Evolutionary conservation across 35 echinoderm and acorn worm genomes (phyloP).

Genomic region (Acanthaster planci): DNA sequence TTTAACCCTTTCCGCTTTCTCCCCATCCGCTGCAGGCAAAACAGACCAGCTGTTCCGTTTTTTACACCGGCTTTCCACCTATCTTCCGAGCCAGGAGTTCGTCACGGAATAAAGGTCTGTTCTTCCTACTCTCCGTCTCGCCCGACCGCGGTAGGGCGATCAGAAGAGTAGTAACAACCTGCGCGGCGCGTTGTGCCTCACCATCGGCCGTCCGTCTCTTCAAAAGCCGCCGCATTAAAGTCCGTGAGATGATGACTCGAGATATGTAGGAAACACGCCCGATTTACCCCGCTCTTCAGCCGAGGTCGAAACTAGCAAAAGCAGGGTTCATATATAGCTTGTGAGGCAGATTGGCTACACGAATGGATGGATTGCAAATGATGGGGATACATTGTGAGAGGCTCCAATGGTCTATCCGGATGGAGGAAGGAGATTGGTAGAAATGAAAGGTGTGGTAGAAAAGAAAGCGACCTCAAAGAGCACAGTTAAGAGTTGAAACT

Average conservation of each 20-base stretch:
- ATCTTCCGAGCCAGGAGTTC: no score
- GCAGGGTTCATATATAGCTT: background rate
- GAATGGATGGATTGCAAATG: background rate
- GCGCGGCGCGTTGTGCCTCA: background rate
- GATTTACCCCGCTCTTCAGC: slow-evolving; percentile 8
- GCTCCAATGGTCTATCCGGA: background rate
- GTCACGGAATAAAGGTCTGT: no score
- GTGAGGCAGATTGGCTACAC: background rate
- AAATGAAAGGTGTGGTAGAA: no score
- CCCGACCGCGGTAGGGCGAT: no score
- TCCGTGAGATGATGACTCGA: slow-evolving; percentile 5
- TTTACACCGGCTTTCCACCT: no score
- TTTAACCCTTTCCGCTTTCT: background rate
- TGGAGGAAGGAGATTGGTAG: background rate
- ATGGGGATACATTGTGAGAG: background rate
- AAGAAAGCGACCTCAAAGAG: no score
- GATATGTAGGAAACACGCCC: slow-evolving; percentile 32
- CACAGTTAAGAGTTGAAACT: no score
- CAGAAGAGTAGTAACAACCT: no score
- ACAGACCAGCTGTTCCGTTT: background rate
- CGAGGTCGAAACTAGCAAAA: background rate
- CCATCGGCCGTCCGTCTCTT: background rate
- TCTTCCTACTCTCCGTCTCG: no score
- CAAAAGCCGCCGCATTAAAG: background rate
- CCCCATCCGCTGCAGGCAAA: background rate